phyloP scores from a whole-genome alignment of 2,797 vertebrate genomes.

The Spinibarbus caldwelli region DNA sequence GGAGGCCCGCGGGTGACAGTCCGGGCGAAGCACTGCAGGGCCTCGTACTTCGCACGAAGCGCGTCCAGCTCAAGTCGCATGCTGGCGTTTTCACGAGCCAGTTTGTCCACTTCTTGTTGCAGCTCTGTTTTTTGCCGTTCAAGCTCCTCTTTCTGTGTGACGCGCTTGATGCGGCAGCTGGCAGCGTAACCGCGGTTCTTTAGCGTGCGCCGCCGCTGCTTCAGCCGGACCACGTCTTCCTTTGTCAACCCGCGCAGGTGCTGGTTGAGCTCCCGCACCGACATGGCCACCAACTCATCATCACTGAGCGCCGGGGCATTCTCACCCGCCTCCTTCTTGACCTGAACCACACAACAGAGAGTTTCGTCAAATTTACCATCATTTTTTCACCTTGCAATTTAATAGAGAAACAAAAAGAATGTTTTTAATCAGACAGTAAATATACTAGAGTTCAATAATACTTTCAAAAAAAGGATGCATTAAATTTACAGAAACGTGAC shows the following conservation, averaged over 20 bases:
- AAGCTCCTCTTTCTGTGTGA: conserved; percentile 97
- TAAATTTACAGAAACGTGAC: not conserved
- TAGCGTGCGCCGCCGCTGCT: conserved; percentile 95
- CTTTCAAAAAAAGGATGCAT: too few species aligned
- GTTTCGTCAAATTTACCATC: not conserved
- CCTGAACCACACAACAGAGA: conserved; percentile 71
- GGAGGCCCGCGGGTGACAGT: conserved; percentile 91
- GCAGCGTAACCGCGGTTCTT: conserved; percentile 98
- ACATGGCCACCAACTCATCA: conserved; percentile 97
- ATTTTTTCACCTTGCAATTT: not conserved
- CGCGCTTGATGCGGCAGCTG: conserved; percentile 97
- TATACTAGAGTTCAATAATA: not conserved
- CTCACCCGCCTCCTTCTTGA: conserved; percentile 97
- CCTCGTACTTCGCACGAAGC: conserved; percentile 94
- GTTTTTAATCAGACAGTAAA: not conserved
- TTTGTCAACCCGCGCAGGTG: conserved; percentile 96
- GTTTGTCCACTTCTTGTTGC: conserved; percentile 96
- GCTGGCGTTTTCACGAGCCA: conserved; percentile 95
- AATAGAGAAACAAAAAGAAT: not conserved
- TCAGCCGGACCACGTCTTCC: conserved; percentile 93
- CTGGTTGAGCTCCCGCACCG: conserved; percentile 98
- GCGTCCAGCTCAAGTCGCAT: conserved; percentile 95
- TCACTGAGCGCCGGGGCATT: conserved; percentile 95
- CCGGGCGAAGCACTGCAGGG: conserved; percentile 95
- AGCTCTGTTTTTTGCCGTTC: conserved; percentile 92